Base-by-base conservation (phyloP, 2,888 invertebrate species). In the Falcaria lacertinaria region DNA sequence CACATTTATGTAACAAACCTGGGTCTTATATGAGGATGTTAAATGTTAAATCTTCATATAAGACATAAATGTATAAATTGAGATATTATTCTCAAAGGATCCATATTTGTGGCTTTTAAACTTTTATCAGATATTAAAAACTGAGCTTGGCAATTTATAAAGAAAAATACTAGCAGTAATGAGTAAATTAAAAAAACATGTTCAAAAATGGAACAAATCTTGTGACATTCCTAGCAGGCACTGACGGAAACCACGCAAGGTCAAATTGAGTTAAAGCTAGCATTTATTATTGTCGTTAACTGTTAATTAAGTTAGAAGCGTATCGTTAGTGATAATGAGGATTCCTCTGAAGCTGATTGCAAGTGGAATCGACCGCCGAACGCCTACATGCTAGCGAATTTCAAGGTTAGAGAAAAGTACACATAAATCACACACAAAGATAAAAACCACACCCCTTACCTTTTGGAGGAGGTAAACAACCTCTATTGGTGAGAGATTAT, bases 401-500 rank as follows among this genome's bases (percentile, higher is more conserved):
- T 79, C 75, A 80, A 83, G 84, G 83, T 84, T 83, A 81, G 55
- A 48, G 19, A 41, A 44, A 44, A 35, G 41, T 45, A 47, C 46
- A 50, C 43, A 44, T 37, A 48, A 44, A 45, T 49, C 45, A 54
- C 41, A 48, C 51, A 50, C 54, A 60, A 41, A 52, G 50, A 54
- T 58, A 65, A 57, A 51, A 64, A 61, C 57, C 53, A 65, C 59
- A 72, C 62, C 67, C 66, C 88, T 87, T 86, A 86, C 86, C 86
- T 85, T 71, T 57, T 56, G 55, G 60, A 61, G 61, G 63, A 70
- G 73, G 79, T 83, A 84, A 83, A 86, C 79, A 74, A 71, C 61
- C 60, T 60, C 64, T 80, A 77, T 69, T 74, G 70, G 28, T 68
- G 58, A 66, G 65, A 57, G 61, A 62, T 65, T 75, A 58, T 61